Percentiles rank a stretch among this genome's conserved stretches.
Conservation (phyloP, 2,797 vertebrate genomes). For the Centropyge bicolor region DNA sequence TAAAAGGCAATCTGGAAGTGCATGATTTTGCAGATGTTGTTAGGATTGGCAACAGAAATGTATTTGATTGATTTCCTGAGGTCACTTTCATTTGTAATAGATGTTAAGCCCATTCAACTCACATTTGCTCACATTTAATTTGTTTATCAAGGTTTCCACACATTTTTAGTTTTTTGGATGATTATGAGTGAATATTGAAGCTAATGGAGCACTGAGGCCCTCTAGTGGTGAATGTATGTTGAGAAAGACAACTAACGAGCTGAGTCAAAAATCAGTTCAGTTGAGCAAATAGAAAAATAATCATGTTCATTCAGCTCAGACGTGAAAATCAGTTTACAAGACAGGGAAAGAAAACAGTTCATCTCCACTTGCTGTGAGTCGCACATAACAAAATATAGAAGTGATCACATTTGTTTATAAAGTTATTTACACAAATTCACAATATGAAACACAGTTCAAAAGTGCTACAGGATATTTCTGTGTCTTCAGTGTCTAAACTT, state of each 20-base stretch:
- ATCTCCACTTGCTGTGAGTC: slow-evolving; percentile 15
- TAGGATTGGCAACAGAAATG: slow-evolving; percentile 4
- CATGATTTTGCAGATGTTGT: slow-evolving; percentile 18
- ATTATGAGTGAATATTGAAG: neutral
- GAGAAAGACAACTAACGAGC: neutral
- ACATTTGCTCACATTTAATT: neutral
- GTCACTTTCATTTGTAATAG: neutral
- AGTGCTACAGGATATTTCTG: slow-evolving; percentile 57
- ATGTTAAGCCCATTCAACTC: neutral
- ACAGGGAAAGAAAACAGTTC: slow-evolving; percentile 37
- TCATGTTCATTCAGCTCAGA: slow-evolving; percentile 51
- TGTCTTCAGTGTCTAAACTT: slow-evolving; percentile 5
- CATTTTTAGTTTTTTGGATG: neutral
- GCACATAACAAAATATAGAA: slow-evolving; percentile 53
- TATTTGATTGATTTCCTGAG: neutral
- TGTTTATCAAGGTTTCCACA: neutral
- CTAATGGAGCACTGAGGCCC: slow-evolving; percentile 37
- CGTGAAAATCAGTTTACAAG: slow-evolving; percentile 50
- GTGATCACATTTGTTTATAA: slow-evolving; percentile 65
- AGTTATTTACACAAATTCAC: slow-evolving; percentile 79
- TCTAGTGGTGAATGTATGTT: slow-evolving; percentile 55
- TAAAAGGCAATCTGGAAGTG: slow-evolving; percentile 17
- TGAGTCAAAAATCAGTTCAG: slow-evolving; percentile 43
- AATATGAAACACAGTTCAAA: slow-evolving; percentile 67
- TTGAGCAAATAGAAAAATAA: slow-evolving; percentile 73